phyloP scores from a whole-genome alignment of 1,140 invertebrate species.

The Pogonus chalceus region DNA sequence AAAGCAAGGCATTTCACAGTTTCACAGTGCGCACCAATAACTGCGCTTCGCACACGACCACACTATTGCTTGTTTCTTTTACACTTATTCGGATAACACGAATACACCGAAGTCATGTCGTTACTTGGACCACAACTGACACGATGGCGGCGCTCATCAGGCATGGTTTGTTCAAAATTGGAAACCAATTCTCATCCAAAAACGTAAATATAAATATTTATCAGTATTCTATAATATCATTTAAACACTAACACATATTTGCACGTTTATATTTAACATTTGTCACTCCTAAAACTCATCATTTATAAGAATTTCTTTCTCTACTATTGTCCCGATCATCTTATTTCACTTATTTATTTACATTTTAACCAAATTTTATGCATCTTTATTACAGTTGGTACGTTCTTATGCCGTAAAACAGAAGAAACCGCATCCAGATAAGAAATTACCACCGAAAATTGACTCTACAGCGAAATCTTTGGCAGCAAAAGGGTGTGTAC shows the following conservation, averaged over 20 bases:
- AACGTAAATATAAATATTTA: conserved; percentile 26
- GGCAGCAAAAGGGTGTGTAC: conserved; percentile 46
- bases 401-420: conserved; percentile 30
- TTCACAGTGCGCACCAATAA: conserved; percentile 17
- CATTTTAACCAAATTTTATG: conserved; percentile 4
- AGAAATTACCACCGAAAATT: conserved; percentile 45
- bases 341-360: conserved; percentile 4
- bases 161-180: conserved; percentile 39
- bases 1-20: conserved; percentile 24
- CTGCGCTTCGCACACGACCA: conserved; percentile 17
- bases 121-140: conserved; percentile 6
- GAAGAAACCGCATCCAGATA: conserved; percentile 41
- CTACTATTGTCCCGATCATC: neutral
- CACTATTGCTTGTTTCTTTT: neutral
- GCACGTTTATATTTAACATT: neutral
- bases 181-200: conserved; percentile 21
- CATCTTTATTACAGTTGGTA: conserved; percentile 9
- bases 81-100: conserved; percentile 14
- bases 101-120: neutral
- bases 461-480: conserved; percentile 45
- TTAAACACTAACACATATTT: neutral
- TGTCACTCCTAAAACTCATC: neutral
- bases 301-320: neutral
- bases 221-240: neutral
- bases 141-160: conserved; percentile 51